Base-by-base conservation (phyloP, 2,888 invertebrate species). In the Nezara viridula region DNA sequence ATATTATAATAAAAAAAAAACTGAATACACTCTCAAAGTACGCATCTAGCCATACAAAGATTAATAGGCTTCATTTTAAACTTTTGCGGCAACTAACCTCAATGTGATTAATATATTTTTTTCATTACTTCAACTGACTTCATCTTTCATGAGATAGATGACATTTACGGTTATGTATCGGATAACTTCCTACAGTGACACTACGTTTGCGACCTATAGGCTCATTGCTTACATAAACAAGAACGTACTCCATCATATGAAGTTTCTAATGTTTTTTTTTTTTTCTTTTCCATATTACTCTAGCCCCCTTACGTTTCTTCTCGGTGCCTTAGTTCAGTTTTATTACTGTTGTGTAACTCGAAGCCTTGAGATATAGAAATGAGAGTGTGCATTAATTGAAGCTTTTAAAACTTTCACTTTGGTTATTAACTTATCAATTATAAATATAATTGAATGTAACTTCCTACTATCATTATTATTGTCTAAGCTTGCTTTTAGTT, bases 351-450 rank as follows among this genome's bases (percentile, higher is more conserved):
- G 73, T 37, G 73, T 21, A 77, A 77, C 73, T 37, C 55, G 55
- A 55, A 55, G 55, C 55, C 55, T 19, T 55, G 55, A 55, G n/a
- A 55, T 55, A 55, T 55, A 55, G 55, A 55, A 55, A 55, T n/a
- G 55, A 10, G 73, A 32, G 37, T 77, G 73, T 7, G 19, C 37
- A 40, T 37, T 77, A 77, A 77, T 77, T 37, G 73, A 19, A 21
- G 37, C 37, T 77, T 77, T 77, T 77, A 40, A 77, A 40, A 37
- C 73, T 77, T 77, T 77, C 73, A 77, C 73, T 77, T 77, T 19
- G 3, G 37, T 77, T 40, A 73, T 73, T 73, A 73, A 73, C 27
- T 27, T 73, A 32, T 77, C 32, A 77, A 77, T 40, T 77, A 77
- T 7, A 37, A 40, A 14, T 37, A 32, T 77, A 77, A 77, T 77